Evolutionary conservation across 2,797 vertebrate genomes (phyloP).

Genomic region (Anisognathus igniventris): DNA sequence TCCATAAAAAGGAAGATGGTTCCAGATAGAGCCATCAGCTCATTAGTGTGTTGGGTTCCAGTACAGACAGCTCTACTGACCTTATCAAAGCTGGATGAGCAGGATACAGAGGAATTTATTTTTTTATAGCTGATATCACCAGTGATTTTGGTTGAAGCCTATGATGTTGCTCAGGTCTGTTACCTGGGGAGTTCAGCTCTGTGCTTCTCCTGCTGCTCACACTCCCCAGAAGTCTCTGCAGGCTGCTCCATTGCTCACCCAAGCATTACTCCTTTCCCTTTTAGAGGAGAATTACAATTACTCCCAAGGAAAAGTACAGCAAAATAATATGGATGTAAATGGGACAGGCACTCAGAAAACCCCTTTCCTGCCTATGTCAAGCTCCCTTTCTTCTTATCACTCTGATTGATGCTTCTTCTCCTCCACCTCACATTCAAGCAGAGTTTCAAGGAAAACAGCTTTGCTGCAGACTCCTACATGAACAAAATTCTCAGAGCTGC

Average conservation of each 20-base stretch:
- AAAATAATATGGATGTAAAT: background rate
- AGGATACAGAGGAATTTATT: background rate
- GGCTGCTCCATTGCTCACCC: background rate
- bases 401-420: background rate
- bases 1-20: background rate
- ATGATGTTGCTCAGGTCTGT: background rate
- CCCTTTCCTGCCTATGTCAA: background rate
- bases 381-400: background rate
- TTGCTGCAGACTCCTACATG: background rate
- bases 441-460: background rate
- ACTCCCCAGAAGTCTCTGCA: background rate
- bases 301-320: background rate
- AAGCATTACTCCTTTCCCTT: background rate
- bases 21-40: background rate
- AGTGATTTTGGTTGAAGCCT: background rate
- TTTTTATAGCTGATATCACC: background rate
- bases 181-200: background rate
- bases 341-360: background rate
- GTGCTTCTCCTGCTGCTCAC: background rate
- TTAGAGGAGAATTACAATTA: background rate
- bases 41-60: background rate
- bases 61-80: background rate
- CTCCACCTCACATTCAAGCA: background rate
- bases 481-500: background rate
- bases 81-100: background rate